Evolutionary conservation across 2,888 invertebrate genomes (phyloP).

Genomic region (Morpho helenor): DNA sequence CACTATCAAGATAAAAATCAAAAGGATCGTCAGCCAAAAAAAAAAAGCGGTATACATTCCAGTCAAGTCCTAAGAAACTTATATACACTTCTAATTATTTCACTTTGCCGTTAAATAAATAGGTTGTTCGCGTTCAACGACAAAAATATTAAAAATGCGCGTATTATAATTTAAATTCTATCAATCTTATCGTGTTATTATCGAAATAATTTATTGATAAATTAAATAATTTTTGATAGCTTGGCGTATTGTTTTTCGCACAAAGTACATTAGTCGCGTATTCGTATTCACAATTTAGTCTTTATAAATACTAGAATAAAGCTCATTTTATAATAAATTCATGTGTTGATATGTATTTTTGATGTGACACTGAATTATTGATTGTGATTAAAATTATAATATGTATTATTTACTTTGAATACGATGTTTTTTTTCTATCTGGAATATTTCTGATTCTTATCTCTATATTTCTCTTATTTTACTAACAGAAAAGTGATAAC

Average conservation of each 20-base stretch:
- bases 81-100: neutral
- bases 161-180: neutral
- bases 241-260: neutral
- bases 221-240: conserved; percentile 17
- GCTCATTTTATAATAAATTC: neutral
- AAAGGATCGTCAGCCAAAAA: conserved; percentile 37
- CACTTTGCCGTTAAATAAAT: neutral
- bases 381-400: too few species aligned
- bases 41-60: conserved; percentile 33
- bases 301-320: neutral
- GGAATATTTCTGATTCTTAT: too few species aligned
- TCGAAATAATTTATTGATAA: conserved; percentile 23
- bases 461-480: too few species aligned
- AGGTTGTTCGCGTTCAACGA: neutral
- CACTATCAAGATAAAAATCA: conserved; percentile 32
- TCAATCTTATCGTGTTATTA: conserved; percentile 17
- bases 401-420: too few species aligned
- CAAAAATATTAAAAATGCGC: neutral
- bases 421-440: too few species aligned
- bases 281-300: neutral
- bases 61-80: neutral
- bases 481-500: too few species aligned
- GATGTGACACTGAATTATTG: neutral
- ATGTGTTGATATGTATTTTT: neutral
- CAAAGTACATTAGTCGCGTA: too few species aligned